Evolutionary conservation across 2,113 vertebrate species (phyloP), one percentile per base, ranked within the genome.

Genomic region (Pampusana beccarii): DNA sequence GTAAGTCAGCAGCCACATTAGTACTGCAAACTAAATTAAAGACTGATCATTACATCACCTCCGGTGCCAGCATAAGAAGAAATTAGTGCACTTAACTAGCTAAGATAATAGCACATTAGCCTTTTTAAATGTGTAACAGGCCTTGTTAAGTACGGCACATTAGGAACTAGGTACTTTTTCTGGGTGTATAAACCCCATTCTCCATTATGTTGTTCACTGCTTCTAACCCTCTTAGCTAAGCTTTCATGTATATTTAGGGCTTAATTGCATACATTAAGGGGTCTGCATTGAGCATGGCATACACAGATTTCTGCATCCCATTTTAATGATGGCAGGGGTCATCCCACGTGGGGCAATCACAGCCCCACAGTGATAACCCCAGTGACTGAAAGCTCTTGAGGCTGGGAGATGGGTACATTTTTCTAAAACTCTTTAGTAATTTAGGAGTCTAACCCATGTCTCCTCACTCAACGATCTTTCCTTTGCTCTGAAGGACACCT

Each of bases 1-100:
- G 0, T 99, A 99, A 80, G 99, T 99, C 98, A 99, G 98, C 94
- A 99, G 98, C 99, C 99, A 99, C 99, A 99, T 99, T 98, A 99
- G 98, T 92, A 99, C 99, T 96, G 99, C 99, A 98, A 99, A 99
- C 99, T 99, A 75, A 94, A 98, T 95, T 66, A 93, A 13, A 97
- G 79, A 95, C 51, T 4, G 92, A 48, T 93, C 11, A 25, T 97
- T 80, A 97, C 80, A 56, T 93, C 85, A 83, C 46, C 50, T 66
- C 33, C 48, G 91, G 9, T 51, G 66, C 13, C 72, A 92, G 67
- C 29, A 31, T 11, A 61, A 66, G 36, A 86, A 83, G 48, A 73
- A 79, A 82, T 20, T 1, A 50, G 57, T 54, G 91, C 38, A 60
- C 38, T 90, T 86, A 80, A 81, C n/a, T 31, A 86, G 57, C 54